Percentiles rank a stretch among this genome's conserved stretches.
phyloP scores from a whole-genome alignment of 1,140 invertebrate species.

The Neodiprion virginianus region DNA sequence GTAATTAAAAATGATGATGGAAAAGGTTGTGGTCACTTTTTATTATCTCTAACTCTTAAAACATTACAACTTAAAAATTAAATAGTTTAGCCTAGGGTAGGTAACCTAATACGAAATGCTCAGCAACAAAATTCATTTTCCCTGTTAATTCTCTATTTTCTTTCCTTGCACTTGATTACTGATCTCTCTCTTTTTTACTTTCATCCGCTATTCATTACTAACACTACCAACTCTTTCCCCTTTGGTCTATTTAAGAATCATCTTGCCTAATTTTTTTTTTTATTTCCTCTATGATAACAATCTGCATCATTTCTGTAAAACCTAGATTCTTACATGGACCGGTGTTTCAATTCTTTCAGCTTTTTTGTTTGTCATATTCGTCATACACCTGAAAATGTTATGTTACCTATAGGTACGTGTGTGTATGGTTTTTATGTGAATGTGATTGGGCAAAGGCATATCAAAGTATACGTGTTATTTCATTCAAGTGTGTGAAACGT shows the following conservation, averaged over 20 bases:
- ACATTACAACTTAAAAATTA: conserved; percentile 57
- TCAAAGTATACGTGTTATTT: neutral
- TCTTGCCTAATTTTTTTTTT: neutral
- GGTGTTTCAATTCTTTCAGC: neutral
- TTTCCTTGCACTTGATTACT: conserved; percentile 13
- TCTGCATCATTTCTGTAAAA: conserved; percentile 26
- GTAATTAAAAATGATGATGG: conserved; percentile 42
- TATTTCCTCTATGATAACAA: conserved; percentile 18
- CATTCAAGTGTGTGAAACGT: neutral
- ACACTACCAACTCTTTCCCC: conserved; percentile 11
- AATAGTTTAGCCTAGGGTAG: conserved; percentile 41
- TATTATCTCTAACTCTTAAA: conserved; percentile 56
- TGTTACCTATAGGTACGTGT: neutral
- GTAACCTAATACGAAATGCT: conserved; percentile 45
- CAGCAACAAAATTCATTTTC: conserved; percentile 32
- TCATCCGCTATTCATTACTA: conserved; percentile 12
- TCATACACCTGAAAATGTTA: neutral
- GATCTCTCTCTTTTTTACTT: conserved; percentile 17
- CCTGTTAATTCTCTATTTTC: neutral
- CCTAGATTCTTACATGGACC: conserved; percentile 37
- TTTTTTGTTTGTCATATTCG: neutral
- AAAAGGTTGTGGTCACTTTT: conserved; percentile 54
- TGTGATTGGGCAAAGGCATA: neutral
- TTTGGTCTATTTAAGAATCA: conserved; percentile 35
- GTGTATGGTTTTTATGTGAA: neutral